Evolutionary conservation across 2,797 vertebrate species (phyloP), one percentile per base, ranked within the genome.

Genomic region (Acrossocheilus fasciatus): DNA sequence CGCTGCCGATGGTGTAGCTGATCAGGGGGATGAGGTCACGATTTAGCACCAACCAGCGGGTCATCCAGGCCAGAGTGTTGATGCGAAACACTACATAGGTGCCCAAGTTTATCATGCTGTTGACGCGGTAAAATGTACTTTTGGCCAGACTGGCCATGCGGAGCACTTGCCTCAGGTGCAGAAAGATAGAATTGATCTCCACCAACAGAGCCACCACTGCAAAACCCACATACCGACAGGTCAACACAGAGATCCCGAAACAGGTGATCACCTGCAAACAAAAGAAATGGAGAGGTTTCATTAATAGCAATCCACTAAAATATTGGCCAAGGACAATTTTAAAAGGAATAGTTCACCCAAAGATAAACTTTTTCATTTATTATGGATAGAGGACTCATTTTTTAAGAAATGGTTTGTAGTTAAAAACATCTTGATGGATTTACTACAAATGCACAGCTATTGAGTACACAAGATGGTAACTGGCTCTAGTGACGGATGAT

Each of bases 181-280:
- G 96, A 94, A 98, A 98, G 91, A 96, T 91, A 0, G 98, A 99
- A 93, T 99, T 99, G 50, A 99, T 95, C 93, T 98, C 97, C 90
- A 99, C 96, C 91, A 99, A 90, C 52, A 99, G 92, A 59, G 97
- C 97, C 90, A 99, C 96, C 18, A 98, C 94, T 0, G 97, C 92
- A 7, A 98, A 96, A 72, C 98, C 98, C 0, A 98, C 87, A 0
- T 96, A 98, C 54, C 92, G 95, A 17, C 91, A 92, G 0, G 95
- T 94, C 74, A 98, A 79, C 91, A 97, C 95, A 0, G 97, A 94
- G 0, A 97, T 93, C 9, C 97, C 94, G 0, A 99, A 97, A 90
- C 97, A 98, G 89, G 95, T 92, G 88, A 98, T 97, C 83, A 97
- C 97, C 97, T 99, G 86, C 15, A 81, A 86, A 84, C 23, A 86